These are phyloP conservation scores for Anolis sagrei DNA, from an alignment of 2,113 vertebrate species.

Conservation along the genomic window DNA sequence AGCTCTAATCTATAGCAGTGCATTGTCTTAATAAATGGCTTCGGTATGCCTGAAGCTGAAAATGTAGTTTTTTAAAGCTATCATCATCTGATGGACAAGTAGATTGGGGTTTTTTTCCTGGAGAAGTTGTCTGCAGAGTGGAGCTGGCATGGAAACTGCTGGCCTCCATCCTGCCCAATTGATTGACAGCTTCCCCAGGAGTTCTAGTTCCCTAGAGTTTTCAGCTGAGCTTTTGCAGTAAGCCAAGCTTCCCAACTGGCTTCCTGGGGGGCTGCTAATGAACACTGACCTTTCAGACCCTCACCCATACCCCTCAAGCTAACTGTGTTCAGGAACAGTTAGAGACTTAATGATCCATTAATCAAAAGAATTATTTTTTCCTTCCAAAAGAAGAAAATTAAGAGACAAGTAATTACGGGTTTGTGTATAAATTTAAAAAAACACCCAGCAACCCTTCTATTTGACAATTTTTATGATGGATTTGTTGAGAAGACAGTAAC, in stretches of 20 bases:
- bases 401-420: neutral
- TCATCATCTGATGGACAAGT: neutral
- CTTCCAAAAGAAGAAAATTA: neutral
- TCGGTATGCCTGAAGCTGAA: neutral
- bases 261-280: conserved; percentile 1
- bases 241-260: neutral
- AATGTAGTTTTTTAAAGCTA: neutral
- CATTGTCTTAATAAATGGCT: neutral
- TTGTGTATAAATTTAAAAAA: neutral
- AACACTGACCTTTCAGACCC: conserved; percentile 6
- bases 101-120: neutral
- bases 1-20: neutral
- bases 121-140: neutral
- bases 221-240: neutral
- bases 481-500: neutral
- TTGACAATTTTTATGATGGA: neutral
- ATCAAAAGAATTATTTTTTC: neutral
- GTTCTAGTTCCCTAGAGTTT: neutral
- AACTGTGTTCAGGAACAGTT: neutral
- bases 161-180: neutral
- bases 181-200: conserved; percentile 17
- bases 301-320: neutral
- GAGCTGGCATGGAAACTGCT: neutral
- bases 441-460: neutral
- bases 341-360: neutral